These are phyloP conservation scores for Nezara viridula DNA, from an alignment of 2,888 invertebrate genomes.

Conservation along the genomic window DNA sequence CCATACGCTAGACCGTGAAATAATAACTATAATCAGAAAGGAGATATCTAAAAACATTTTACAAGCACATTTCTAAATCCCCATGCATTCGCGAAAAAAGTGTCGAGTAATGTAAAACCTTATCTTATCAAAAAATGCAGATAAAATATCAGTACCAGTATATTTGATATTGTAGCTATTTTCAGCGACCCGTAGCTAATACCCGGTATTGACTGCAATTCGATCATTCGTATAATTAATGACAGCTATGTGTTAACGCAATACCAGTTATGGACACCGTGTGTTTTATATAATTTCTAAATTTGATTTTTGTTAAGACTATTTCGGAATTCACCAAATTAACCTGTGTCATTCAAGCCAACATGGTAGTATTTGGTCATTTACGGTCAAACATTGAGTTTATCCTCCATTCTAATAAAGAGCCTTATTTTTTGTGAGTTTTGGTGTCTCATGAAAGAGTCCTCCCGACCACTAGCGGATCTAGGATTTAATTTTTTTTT, in stretches of 20 bases:
- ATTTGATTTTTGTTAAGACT: no score
- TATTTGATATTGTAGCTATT: not conserved
- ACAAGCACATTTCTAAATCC: not conserved
- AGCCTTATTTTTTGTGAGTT: no score
- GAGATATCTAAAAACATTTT: not conserved
- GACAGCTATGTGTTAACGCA: not conserved
- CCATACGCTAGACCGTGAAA: not conserved
- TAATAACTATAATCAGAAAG: not conserved
- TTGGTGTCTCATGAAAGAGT: no score
- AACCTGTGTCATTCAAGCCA: no score
- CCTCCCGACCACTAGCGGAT: no score
- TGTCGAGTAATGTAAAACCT: not conserved
- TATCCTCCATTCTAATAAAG: no score
- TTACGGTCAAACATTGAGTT: no score
- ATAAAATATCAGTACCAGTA: not conserved
- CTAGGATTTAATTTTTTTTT: no score
- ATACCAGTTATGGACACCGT: not conserved
- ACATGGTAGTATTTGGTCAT: no score
- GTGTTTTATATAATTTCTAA: no score
- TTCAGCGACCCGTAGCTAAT: not conserved
- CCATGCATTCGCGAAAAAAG: not conserved
- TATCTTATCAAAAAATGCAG: slow-evolving; percentile 34
- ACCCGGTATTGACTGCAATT: not conserved
- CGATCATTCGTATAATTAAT: not conserved
- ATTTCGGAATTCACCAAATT: no score